phyloP scores from a whole-genome alignment of 2,113 vertebrate genomes.

The Dicrurus megarhynchus region DNA sequence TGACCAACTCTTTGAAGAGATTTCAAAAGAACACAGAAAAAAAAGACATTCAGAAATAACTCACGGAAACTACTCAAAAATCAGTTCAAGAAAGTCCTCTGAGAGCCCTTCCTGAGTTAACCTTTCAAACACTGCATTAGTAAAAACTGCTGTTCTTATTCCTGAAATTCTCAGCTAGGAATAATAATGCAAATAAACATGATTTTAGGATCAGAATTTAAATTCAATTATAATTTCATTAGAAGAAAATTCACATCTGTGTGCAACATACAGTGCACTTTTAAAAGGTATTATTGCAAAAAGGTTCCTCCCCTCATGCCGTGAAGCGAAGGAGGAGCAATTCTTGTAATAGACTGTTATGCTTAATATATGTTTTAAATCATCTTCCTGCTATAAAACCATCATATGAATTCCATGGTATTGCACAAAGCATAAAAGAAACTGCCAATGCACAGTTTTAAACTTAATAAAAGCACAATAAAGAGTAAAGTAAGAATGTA shows the following conservation, averaged over 20 bases:
- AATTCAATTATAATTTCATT: neutral
- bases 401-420: neutral
- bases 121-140: neutral
- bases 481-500: conserved; percentile 63
- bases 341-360: neutral
- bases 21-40: neutral
- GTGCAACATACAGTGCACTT: neutral
- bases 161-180: neutral
- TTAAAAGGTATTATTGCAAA: neutral
- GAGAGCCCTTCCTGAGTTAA: neutral
- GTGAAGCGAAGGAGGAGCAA: neutral
- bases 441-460: neutral
- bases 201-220: neutral
- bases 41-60: neutral
- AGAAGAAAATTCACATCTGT: neutral
- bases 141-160: neutral
- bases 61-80: neutral
- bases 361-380: neutral
- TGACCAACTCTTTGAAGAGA: neutral
- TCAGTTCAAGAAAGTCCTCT: neutral
- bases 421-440: neutral
- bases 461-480: neutral
- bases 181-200: neutral
- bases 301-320: neutral
- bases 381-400: neutral